phyloP scores from a whole-genome alignment of 2,113 vertebrate species.

The Vanacampus margaritifer region DNA sequence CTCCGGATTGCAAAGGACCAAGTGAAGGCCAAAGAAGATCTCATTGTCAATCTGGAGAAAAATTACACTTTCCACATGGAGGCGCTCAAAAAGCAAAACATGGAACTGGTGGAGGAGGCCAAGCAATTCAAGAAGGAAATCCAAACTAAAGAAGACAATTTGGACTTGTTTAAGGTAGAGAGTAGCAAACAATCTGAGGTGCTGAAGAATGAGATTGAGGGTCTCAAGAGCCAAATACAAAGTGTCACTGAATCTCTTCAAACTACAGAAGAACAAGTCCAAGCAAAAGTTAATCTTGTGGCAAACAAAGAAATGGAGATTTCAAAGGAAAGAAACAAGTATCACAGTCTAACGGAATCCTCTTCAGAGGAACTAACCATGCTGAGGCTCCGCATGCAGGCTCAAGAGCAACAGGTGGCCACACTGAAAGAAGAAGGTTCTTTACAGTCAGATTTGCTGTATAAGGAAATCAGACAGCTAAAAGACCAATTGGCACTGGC shows the following conservation, averaged over 20 bases:
- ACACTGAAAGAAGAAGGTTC: slow-evolving; percentile 53
- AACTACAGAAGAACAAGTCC: slow-evolving; percentile 23
- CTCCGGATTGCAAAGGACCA: slow-evolving; percentile 1
- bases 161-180: slow-evolving; percentile 7
- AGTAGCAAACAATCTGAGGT: slow-evolving; percentile 23
- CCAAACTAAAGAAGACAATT: slow-evolving; percentile 17
- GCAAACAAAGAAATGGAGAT: slow-evolving; percentile 39
- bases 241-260: slow-evolving; percentile 28
- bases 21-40: slow-evolving; percentile 16
- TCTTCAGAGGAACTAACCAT: slow-evolving; percentile 29
- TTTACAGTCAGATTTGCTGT: slow-evolving; percentile 14
- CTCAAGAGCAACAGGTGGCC: slow-evolving; percentile 61
- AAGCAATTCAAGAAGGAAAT: slow-evolving; percentile 7
- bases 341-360: slow-evolving; percentile 5
- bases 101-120: not conserved
- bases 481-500: slow-evolving; percentile 55
- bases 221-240: slow-evolving; percentile 21
- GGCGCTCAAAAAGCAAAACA: accelerated
- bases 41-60: slow-evolving; percentile 14
- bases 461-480: slow-evolving; percentile 50
- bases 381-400: slow-evolving; percentile 70
- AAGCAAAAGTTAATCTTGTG: slow-evolving; percentile 48
- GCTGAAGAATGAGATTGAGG: slow-evolving; percentile 36
- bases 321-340: slow-evolving; percentile 22
- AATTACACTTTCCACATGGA: slow-evolving; percentile 21